Base-by-base conservation (phyloP, 2,797 vertebrate species). In the Clamator glandarius region DNA sequence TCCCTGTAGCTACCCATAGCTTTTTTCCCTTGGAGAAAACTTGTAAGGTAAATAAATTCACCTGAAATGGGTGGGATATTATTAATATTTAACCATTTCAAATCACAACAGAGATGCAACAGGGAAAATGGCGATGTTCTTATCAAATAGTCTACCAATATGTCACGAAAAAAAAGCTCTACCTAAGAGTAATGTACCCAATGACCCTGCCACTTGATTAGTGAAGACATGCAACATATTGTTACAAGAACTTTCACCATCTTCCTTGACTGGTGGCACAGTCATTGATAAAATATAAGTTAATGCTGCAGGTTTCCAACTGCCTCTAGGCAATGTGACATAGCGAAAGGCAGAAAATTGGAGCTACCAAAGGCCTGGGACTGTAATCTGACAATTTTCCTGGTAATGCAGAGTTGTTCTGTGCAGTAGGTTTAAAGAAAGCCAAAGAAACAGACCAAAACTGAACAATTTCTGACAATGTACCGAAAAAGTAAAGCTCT, bases 231-330 rank as follows among this genome's bases (percentile, higher is more conserved):
- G 8, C 0, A 8, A n/a, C 16, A n/a, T 33, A 28, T 33, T 31
- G 6, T 52, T 15, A 39, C 0, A 3, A 59, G 26, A 75, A 48
- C 15, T 6, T 7, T 68, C 57, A 61, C 2, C 10, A 46, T 28
- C 61, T 51, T 82, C 44, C 23, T 52, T 8, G 5, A 20, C 17
- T 77, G 6, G 0, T 1, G 39, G 7, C 8, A 41, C 3, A 42
- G 14, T 17, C 16, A n/a, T 28, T 63, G 35, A 55, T 59, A 83
- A 81, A 39, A 33, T 36, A 44, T 12, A 7, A 36, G n/a, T n/a
- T 57, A 41, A 8, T 21, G 23, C 11, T 74, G 29, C 23, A 54
- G 9, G 9, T 74, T 76, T 66, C 42, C 10, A 64, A 25, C 11
- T 39, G 8, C 26, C 12, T 51, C 9, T 15, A 48, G 33, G n/a